Base-by-base conservation (phyloP, 2,797 vertebrate genomes). In the Fistularia commersonii region DNA sequence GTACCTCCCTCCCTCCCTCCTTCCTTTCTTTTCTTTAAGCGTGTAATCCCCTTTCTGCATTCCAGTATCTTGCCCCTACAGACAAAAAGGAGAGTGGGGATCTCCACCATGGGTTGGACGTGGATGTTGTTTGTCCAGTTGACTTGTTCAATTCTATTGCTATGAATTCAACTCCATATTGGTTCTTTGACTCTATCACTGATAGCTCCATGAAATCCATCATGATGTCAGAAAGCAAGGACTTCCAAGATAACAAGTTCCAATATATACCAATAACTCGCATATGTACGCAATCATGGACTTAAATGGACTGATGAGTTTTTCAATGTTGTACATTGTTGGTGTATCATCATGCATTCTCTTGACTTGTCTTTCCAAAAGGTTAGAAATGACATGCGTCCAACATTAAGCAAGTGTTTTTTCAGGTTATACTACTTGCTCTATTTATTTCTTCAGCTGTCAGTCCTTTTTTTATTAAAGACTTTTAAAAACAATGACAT, bases 61-160 rank as follows among this genome's bases (percentile, higher is more conserved):
- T 87, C 81, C 81, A 74, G 55, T 66, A 39, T 84, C 69, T 73
- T 66, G 57, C 61, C 62, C 40, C n/a, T 41, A 65, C 77, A 76
- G 65, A 77, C 60, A 71, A 68, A 70, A 48, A 11, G 60, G 65
- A 59, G 23, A 10, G 35, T 7, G n/a, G 4, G 53, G 47, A 62
- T 77, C 58, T 76, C 50, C 64, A 32, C 34, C 7, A 49, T 50
- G 15, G 11, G 41, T 12, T 42, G 13, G 66, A 63, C 60, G 49
- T 41, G 43, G 51, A 50, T 58, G 51, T 66, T 36, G 39, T 41
- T 47, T 1, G 33, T 40, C 51, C 40, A 34, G 1, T 1, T 8
- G 45, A 67, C 64, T 49, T 56, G 40, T 12, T 60, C 34, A 32
- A 32, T 39, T 55, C 54, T 51, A 57, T 58, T 23, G 38, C 55